phyloP scores from a whole-genome alignment of 2,113 vertebrate genomes.

The Ophthalmolycus amberensis region DNA sequence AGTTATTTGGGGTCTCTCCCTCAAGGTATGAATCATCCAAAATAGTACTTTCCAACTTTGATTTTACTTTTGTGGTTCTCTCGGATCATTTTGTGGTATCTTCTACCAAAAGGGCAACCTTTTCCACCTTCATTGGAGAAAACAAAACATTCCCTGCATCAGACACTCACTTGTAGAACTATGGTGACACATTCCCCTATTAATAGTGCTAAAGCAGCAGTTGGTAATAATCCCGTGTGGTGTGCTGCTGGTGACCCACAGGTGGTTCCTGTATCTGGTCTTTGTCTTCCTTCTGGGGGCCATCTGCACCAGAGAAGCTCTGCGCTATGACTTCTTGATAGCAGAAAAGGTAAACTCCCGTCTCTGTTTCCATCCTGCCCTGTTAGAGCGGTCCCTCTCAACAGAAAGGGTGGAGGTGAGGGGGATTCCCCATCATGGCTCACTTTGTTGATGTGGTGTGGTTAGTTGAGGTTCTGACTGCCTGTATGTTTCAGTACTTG shows the following conservation, averaged over 20 bases:
- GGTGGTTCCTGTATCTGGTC: constrained; percentile 98
- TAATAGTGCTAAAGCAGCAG: constrained; percentile 36
- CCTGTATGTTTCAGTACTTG: neutral
- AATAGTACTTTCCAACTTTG: neutral
- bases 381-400: neutral
- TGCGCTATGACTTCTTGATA: constrained; percentile 96
- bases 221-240: constrained; percentile 32
- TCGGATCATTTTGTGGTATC: neutral
- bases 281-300: constrained; percentile 96
- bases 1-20: neutral
- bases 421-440: constrained; percentile 43
- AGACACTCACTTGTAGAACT: neutral
- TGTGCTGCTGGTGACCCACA: constrained; percentile 80
- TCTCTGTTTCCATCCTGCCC: constrained; percentile 33
- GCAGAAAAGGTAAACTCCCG: constrained; percentile 92
- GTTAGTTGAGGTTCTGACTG: constrained; percentile 18
- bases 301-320: constrained; percentile 92
- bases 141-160: constrained; percentile 20
- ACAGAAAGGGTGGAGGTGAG: neutral
- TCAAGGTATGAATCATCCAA: neutral
- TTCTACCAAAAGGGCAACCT: constrained; percentile 4
- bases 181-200: constrained; percentile 36
- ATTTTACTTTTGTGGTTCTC: constrained; percentile 1
- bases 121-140: constrained; percentile 17
- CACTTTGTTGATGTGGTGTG: constrained; percentile 23